Conservation (phyloP, 2,113 vertebrate species). For the Hymenochirus boettgeri region DNA sequence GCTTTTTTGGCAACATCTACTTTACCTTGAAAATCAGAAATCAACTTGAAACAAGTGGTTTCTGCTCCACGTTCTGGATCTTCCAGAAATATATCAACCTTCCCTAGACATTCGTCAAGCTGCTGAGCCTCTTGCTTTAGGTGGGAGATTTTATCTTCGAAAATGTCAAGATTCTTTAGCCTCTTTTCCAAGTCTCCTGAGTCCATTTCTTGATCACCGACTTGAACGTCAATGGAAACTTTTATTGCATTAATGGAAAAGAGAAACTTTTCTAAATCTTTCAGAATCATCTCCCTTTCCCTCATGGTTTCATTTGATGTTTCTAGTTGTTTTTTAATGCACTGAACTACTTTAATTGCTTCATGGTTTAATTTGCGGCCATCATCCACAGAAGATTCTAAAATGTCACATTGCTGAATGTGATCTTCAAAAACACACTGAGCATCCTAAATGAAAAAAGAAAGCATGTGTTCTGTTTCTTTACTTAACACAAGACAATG, state of each 20-base stretch:
- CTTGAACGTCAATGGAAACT: slow-evolving; percentile 52
- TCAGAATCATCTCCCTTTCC: slow-evolving; percentile 63
- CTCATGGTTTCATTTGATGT: slow-evolving; percentile 66
- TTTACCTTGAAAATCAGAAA: slow-evolving; percentile 54
- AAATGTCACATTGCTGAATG: slow-evolving; percentile 65
- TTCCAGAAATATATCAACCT: slow-evolving; percentile 63
- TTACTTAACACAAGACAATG: no score
- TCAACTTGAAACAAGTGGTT: slow-evolving; percentile 72
- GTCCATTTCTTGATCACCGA: slow-evolving; percentile 45
- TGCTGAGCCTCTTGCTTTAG: slow-evolving; percentile 69
- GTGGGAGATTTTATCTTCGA: slow-evolving; percentile 56
- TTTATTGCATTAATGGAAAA: slow-evolving; percentile 67
- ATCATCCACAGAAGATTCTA: slow-evolving; percentile 47
- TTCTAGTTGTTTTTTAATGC: slow-evolving; percentile 63
- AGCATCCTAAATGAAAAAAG: slow-evolving; percentile 52
- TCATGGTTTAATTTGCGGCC: slow-evolving; percentile 62
- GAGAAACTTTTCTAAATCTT: slow-evolving; percentile 77
- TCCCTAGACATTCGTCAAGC: slow-evolving; percentile 71
- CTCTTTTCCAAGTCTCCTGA: slow-evolving; percentile 47
- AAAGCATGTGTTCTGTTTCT: no score
- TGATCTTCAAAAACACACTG: slow-evolving; percentile 58
- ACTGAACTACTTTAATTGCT: slow-evolving; percentile 49
- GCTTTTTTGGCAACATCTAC: slow-evolving; percentile 43
- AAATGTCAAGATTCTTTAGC: slow-evolving; percentile 49
- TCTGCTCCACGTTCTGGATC: slow-evolving; percentile 53